A percentile compares a stretch with the other conserved stretches of the same genome.
These are phyloP conservation scores for Zoanthus sociatus DNA, from an alignment of 92 coral and sea anemone genomes.

Conservation along the genomic window DNA sequence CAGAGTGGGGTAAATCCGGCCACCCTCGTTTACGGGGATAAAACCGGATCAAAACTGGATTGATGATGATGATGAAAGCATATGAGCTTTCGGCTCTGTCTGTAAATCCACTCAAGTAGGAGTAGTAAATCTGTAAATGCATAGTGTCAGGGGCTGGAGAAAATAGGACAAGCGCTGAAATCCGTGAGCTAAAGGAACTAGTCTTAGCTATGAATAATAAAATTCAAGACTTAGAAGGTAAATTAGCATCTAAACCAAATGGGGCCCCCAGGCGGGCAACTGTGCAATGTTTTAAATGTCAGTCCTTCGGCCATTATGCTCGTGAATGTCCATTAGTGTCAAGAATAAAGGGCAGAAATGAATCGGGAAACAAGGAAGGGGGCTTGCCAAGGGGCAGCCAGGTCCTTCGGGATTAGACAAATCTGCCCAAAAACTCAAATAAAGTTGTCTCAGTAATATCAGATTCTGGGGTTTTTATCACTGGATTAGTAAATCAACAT, in stretches of 20 bases:
- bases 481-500: conserved; percentile 54
- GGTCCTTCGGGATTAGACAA: neutral
- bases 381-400: conserved; percentile 18
- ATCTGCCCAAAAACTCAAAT: neutral
- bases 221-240: neutral
- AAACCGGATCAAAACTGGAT: too few relatives aligned
- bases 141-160: neutral
- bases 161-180: neutral
- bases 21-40: too few relatives aligned
- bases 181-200: conserved; percentile 4
- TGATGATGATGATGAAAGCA: too few relatives aligned
- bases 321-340: neutral
- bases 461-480: conserved; percentile 54
- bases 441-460: conserved; percentile 9
- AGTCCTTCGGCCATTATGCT: conserved; percentile 5
- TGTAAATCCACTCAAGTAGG: neutral
- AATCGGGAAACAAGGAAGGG: neutral
- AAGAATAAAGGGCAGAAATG: neutral
- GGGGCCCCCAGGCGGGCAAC: neutral
- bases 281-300: neutral
- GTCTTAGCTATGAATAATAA: neutral
- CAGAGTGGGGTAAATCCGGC: too few relatives aligned
- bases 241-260: neutral
- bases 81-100: too few relatives aligned
- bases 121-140: neutral